A percentile compares a stretch with the other conserved stretches of the same genome.
Conservation (phyloP, 2,113 vertebrate species). For the Hassar affinis region DNA sequence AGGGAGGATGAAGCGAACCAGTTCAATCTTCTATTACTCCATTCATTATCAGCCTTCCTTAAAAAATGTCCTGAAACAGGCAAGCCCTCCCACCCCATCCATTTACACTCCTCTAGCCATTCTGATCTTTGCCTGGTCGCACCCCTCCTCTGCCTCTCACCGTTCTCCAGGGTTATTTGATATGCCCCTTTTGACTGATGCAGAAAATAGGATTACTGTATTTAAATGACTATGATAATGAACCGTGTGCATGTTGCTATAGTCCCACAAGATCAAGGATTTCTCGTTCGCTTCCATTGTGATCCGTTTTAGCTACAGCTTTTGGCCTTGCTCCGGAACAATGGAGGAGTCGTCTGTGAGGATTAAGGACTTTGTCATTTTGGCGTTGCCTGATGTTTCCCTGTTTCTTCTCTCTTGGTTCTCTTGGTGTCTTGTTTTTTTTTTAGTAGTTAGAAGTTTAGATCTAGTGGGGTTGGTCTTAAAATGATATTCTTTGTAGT, state of each 20-base stretch:
- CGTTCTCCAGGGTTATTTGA: conserved; percentile 64
- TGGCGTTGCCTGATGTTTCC: conserved; percentile 55
- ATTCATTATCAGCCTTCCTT: conserved; percentile 50
- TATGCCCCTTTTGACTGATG: conserved; percentile 74
- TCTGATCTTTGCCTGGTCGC: conserved; percentile 47
- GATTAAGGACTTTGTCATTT: conserved; percentile 52
- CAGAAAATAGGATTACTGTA: conserved; percentile 94
- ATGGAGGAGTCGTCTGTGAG: conserved; percentile 56
- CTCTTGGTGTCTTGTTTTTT: conserved; percentile 14
- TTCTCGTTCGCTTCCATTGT: conserved; percentile 54
- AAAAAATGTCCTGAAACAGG: conserved; percentile 38
- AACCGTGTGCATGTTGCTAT: conserved; percentile 65
- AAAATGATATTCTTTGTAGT: background rate
- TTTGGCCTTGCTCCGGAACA: conserved; percentile 52
- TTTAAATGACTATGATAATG: conserved; percentile 95
- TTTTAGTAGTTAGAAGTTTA: background rate
- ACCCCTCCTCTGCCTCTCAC: conserved; percentile 48
- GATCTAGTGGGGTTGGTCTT: background rate
- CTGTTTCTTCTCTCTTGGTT: conserved; percentile 37
- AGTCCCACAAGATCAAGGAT: conserved; percentile 53
- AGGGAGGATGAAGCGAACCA: conserved; percentile 72
- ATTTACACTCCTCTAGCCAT: conserved; percentile 45
- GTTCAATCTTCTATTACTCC: conserved; percentile 47
- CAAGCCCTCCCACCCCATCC: conserved; percentile 51
- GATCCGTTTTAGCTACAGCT: conserved; percentile 54